Conservation (phyloP, 2,113 vertebrate species). For the Prochilodus magdalenae region DNA sequence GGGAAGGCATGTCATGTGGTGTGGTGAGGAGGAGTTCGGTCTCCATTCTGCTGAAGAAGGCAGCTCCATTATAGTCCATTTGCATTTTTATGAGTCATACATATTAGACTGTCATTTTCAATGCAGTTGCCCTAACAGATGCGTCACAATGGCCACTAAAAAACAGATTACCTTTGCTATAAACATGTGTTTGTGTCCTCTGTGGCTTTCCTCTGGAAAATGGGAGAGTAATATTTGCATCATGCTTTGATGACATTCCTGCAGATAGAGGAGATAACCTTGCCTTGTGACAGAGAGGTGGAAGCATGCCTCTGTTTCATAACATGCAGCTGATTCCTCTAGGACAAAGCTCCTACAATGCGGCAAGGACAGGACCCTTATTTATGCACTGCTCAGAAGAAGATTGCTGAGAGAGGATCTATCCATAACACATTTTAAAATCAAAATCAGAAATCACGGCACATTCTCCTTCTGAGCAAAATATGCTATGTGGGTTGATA, state of each 20-base stretch:
- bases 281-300: background rate
- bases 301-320: background rate
- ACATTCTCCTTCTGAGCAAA: background rate
- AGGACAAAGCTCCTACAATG: background rate
- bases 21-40: conserved; percentile 16
- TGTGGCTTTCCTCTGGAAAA: background rate
- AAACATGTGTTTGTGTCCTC: conserved; percentile 40
- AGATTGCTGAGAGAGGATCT: background rate
- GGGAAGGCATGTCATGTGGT: background rate
- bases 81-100: conserved; percentile 62
- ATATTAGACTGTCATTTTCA: conserved; percentile 57
- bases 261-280: conserved; percentile 3
- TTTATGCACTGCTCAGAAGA: background rate
- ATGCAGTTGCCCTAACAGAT: conserved; percentile 31
- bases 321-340: background rate
- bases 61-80: conserved; percentile 46
- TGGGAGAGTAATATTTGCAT: background rate
- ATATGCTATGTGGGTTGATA: no score
- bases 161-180: conserved; percentile 45
- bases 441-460: background rate
- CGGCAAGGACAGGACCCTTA: background rate
- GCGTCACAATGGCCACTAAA: conserved; percentile 45
- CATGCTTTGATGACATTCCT: background rate
- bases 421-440: background rate
- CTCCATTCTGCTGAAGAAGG: conserved; percentile 37